A percentile compares a stretch with the other conserved stretches of the same genome.
Conservation (phyloP, 2,888 invertebrate genomes). For the Hylaea fasciaria region DNA sequence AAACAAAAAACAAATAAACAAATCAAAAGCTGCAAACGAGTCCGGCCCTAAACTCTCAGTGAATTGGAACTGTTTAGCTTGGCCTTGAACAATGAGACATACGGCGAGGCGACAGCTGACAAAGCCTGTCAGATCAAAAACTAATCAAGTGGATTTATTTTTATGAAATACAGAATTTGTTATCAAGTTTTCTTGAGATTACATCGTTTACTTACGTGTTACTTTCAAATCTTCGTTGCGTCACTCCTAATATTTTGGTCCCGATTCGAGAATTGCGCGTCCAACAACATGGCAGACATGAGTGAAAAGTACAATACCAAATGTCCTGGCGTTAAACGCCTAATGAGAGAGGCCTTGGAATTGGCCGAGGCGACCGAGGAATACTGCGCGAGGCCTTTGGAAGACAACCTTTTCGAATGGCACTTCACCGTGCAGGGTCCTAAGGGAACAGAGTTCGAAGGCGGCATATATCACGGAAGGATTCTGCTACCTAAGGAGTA, state of each 20-base stretch:
- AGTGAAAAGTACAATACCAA: constrained; percentile 81
- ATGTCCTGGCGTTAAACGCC: constrained; percentile 93
- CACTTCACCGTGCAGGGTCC: constrained; percentile 98
- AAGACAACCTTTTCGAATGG: constrained; percentile 99
- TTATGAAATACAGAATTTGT: constrained; percentile 44
- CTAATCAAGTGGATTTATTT: too few relatives aligned
- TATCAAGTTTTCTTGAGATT: constrained; percentile 67
- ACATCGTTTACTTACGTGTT: constrained; percentile 62
- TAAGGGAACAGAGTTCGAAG: constrained; percentile 94
- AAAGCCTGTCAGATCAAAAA: not conserved
- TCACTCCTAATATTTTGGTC: constrained; percentile 47
- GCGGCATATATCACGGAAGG: constrained; percentile 96
- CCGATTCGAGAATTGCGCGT: constrained; percentile 5
- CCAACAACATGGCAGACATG: constrained; percentile 69
- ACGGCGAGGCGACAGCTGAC: not conserved
- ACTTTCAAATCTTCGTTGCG: constrained; percentile 51
- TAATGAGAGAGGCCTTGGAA: constrained; percentile 96
- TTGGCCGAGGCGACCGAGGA: constrained; percentile 94
- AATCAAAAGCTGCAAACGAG: too few relatives aligned
- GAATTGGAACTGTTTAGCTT: not conserved
- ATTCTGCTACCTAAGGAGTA: constrained; percentile 96
- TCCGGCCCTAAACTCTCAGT: too few relatives aligned
- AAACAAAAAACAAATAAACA: too few relatives aligned
- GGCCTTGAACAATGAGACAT: not conserved
- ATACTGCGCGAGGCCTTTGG: constrained; percentile 94